Conservation (phyloP, 2,888 invertebrate genomes). For the Amphipyra berbera region DNA sequence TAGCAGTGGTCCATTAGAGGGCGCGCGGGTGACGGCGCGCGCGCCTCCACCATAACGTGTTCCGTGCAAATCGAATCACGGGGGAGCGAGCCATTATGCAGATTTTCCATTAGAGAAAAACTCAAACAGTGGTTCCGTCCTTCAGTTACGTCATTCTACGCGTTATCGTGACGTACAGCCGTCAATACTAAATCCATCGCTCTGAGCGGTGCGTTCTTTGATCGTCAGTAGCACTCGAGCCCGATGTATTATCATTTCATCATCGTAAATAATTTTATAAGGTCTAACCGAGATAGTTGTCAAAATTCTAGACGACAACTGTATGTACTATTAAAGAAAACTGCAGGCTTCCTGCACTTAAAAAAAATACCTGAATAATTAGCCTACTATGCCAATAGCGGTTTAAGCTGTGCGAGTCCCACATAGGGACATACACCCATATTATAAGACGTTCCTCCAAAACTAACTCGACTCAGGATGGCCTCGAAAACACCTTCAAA, state of each 20-base stretch:
- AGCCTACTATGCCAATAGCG: no score
- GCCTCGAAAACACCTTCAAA: no score
- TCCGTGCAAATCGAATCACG: constrained; percentile 84
- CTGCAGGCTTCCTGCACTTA: no score
- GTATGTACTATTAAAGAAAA: no score
- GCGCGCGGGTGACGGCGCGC: constrained; percentile 62
- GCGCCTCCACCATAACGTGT: constrained; percentile 72
- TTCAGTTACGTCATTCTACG: constrained; percentile 53
- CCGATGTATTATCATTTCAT: background rate
- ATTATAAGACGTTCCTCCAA: no score
- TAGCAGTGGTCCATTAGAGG: constrained; percentile 79
- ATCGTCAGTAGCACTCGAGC: background rate
- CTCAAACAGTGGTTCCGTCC: constrained; percentile 65
- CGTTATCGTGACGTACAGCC: constrained; percentile 49
- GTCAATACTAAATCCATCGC: constrained; percentile 27
- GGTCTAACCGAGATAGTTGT: no score
- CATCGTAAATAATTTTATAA: background rate
- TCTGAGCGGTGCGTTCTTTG: constrained; percentile 5
- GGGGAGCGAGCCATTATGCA: constrained; percentile 82
- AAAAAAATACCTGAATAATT: no score
- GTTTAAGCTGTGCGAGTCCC: no score
- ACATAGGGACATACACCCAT: no score
- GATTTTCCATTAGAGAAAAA: constrained; percentile 87
- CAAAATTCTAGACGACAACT: no score
- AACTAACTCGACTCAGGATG: no score